Evolutionary conservation across 1,140 invertebrate species (phyloP).

Genomic region (Papilio polyxenes): DNA sequence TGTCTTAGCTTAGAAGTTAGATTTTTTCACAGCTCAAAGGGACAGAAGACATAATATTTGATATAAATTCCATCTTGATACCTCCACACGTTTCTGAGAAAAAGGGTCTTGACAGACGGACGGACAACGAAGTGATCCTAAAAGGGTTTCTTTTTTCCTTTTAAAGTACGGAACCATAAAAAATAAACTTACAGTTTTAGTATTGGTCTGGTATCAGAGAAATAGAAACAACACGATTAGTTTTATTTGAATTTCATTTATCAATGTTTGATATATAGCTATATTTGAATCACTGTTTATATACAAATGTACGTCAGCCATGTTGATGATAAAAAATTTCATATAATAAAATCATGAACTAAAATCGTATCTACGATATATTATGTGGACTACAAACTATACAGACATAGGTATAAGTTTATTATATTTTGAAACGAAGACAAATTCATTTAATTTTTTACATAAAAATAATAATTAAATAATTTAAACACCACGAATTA

Average conservation of each 20-base stretch:
- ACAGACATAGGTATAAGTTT: too few species aligned
- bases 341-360: slow-evolving; percentile 1
- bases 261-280: slow-evolving; percentile 38
- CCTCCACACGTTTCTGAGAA: too few species aligned
- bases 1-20: too few species aligned
- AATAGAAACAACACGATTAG: slow-evolving; percentile 38
- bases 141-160: too few species aligned
- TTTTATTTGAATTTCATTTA: slow-evolving; percentile 56
- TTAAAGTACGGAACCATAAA: too few species aligned
- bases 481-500: not conserved
- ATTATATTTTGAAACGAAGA: not conserved
- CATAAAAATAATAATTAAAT: too few species aligned
- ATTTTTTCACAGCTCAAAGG: too few species aligned
- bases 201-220: not conserved
- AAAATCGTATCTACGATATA: not conserved
- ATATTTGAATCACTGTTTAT: slow-evolving; percentile 40
- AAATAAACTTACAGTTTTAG: not conserved
- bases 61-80: too few species aligned
- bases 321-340: slow-evolving; percentile 32
- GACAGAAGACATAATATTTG: too few species aligned
- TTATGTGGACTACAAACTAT: not conserved
- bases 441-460: not conserved
- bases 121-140: too few species aligned
- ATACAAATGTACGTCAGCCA: slow-evolving; percentile 59
- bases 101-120: too few species aligned